phyloP scores from a whole-genome alignment of 2,797 vertebrate genomes.

The Mionectes olivaceus region DNA sequence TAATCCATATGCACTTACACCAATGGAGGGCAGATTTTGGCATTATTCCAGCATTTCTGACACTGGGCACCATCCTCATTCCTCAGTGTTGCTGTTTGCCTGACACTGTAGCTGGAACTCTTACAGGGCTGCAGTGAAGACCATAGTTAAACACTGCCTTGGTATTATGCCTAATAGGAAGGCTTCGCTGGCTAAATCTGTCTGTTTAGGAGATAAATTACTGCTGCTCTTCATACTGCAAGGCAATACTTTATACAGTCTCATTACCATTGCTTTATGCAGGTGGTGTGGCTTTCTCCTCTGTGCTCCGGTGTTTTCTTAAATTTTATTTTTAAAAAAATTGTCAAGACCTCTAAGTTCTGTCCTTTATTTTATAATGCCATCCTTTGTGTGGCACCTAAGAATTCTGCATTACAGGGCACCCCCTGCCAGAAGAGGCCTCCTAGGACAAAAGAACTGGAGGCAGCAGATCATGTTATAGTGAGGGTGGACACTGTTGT shows the following conservation, averaged over 20 bases:
- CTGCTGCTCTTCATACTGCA: background rate
- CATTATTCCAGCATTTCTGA: background rate
- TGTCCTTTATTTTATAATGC: background rate
- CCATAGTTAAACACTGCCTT: background rate
- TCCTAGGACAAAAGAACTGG: background rate
- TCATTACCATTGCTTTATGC: background rate
- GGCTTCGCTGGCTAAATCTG: background rate
- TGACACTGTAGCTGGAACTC: background rate
- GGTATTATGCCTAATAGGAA: background rate
- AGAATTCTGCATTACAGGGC: background rate
- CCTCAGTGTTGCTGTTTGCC: background rate
- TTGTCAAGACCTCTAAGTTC: background rate
- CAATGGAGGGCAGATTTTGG: background rate
- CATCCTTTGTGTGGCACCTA: background rate
- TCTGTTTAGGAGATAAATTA: background rate
- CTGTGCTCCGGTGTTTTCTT: background rate
- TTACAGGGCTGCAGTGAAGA: background rate
- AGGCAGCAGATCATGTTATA: background rate
- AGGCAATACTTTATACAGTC: background rate
- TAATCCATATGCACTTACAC: constrained; percentile 28
- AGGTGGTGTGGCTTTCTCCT: background rate
- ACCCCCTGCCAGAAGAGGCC: background rate
- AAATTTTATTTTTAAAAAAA: background rate
- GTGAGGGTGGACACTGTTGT: accelerated
- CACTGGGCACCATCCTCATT: background rate